Conservation (phyloP, 2,888 invertebrate genomes). For the Trichopria drosophilae region DNA sequence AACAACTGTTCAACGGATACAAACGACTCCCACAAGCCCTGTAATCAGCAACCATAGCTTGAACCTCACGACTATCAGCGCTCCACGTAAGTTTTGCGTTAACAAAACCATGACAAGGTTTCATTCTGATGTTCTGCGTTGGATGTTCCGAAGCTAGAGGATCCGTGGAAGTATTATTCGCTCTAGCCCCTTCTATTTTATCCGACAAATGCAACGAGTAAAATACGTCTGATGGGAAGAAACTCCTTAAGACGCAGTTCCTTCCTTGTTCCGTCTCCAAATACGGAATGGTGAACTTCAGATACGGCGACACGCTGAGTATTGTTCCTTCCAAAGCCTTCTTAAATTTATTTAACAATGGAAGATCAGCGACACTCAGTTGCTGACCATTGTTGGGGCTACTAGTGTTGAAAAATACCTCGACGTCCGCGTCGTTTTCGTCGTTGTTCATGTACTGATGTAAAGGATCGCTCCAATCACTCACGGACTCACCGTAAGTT, state of each 20-base stretch:
- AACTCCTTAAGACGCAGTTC: constrained; percentile 71
- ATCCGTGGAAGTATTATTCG: constrained; percentile 35
- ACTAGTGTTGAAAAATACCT: constrained; percentile 52
- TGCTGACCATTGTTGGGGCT: constrained; percentile 55
- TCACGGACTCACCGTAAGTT: constrained; percentile 63
- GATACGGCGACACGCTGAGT: constrained; percentile 83
- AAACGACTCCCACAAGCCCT: constrained; percentile 77
- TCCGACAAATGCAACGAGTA: constrained; percentile 68
- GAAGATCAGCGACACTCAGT: constrained; percentile 64
- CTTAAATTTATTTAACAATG: constrained; percentile 70
- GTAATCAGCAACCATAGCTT: constrained; percentile 79
- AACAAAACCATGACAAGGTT: constrained; percentile 76
- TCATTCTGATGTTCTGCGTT: constrained; percentile 45
- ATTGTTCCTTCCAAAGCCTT: constrained; percentile 74
- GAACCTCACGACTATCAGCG: constrained; percentile 68
- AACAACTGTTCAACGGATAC: constrained; percentile 28
- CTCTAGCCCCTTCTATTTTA: constrained; percentile 46
- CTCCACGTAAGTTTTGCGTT: constrained; percentile 69
- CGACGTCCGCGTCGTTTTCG: constrained; percentile 58
- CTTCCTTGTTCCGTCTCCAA: constrained; percentile 83
- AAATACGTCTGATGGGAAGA: constrained; percentile 74
- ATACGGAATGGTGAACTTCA: constrained; percentile 83
- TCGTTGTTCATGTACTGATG: constrained; percentile 61
- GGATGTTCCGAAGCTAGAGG: constrained; percentile 31
- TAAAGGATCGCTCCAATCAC: constrained; percentile 84